phyloP scores from a whole-genome alignment of 2,797 vertebrate genomes.

The Pseudocheirus occidentalis region DNA sequence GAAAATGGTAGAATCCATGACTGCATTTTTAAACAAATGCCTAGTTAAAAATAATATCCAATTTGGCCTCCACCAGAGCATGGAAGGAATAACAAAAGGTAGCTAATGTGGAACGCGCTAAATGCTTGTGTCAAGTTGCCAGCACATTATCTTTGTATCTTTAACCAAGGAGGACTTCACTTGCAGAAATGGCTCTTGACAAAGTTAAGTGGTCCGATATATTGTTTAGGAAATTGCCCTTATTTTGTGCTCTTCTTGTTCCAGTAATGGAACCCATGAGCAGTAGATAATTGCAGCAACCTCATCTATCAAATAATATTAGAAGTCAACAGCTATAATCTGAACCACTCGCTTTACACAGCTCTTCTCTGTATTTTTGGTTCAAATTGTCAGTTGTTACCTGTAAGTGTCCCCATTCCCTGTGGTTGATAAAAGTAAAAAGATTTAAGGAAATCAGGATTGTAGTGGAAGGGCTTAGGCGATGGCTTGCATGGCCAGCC shows the following conservation, averaged over 20 bases:
- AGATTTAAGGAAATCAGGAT: slow-evolving; percentile 87
- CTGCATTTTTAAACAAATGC: slow-evolving; percentile 78
- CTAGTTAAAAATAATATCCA: slow-evolving; percentile 82
- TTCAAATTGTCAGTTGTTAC: slow-evolving; percentile 89
- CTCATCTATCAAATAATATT: slow-evolving; percentile 96
- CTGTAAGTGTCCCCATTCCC: slow-evolving; percentile 86
- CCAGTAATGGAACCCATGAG: slow-evolving; percentile 93
- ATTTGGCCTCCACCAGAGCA: slow-evolving; percentile 81
- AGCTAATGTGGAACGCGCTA: slow-evolving; percentile 78
- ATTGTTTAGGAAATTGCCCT: slow-evolving; percentile 96
- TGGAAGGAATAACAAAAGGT: slow-evolving; percentile 80
- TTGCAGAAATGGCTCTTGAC: slow-evolving; percentile 92
- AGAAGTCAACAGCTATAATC: slow-evolving; percentile 96
- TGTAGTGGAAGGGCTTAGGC: slow-evolving; percentile 72
- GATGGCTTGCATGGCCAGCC: slow-evolving; percentile 69
- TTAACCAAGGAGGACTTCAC: slow-evolving; percentile 84
- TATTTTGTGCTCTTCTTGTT: slow-evolving; percentile 93
- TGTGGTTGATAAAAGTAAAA: slow-evolving; percentile 85
- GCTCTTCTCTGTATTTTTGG: slow-evolving; percentile 89
- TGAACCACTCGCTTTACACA: slow-evolving; percentile 91
- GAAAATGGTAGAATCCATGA: slow-evolving; percentile 64
- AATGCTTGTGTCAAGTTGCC: slow-evolving; percentile 80
- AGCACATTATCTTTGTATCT: slow-evolving; percentile 82
- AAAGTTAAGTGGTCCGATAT: slow-evolving; percentile 95
- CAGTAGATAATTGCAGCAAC: slow-evolving; percentile 95